These are phyloP conservation scores for Sebastes baramenuke DNA, from an alignment of 2,797 vertebrate genomes.

Conservation along the genomic window DNA sequence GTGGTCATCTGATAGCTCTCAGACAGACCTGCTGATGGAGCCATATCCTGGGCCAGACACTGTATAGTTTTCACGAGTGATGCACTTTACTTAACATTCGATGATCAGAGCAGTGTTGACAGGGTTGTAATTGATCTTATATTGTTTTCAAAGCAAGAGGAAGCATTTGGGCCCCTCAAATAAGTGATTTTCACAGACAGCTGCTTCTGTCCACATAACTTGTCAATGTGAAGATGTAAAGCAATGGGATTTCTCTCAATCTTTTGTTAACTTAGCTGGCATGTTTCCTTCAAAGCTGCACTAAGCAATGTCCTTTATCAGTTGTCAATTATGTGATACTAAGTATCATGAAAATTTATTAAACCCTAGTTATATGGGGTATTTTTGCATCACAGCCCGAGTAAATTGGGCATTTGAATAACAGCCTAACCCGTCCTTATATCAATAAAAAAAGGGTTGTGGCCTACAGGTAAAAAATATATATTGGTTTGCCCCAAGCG, in stretches of 20 bases:
- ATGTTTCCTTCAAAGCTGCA: background rate
- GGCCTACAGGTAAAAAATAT: background rate
- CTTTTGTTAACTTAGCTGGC: background rate
- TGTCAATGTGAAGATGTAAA: background rate
- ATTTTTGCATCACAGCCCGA: background rate
- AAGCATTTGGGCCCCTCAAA: background rate
- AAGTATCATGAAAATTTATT: too few species aligned
- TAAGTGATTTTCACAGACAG: conserved; percentile 3
- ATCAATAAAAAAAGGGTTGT: background rate
- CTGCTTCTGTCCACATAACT: background rate
- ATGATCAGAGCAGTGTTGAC: conserved; percentile 45
- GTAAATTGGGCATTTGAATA: background rate
- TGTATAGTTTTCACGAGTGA: conserved; percentile 20
- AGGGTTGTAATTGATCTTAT: conserved; percentile 26
- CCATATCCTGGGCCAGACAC: conserved; percentile 18
- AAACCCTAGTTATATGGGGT: background rate
- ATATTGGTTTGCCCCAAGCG: background rate
- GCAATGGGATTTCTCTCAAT: background rate
- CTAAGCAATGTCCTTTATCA: background rate
- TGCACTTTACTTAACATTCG: conserved; percentile 24
- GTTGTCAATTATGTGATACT: background rate
- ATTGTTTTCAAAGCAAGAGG: conserved; percentile 34
- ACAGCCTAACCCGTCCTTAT: background rate
- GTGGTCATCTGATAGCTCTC: conserved; percentile 51
- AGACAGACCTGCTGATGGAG: conserved; percentile 51